Conservation (phyloP, 35 echinoderm and acorn worm genomes). For the Strongylocentrotus purpuratus region DNA sequence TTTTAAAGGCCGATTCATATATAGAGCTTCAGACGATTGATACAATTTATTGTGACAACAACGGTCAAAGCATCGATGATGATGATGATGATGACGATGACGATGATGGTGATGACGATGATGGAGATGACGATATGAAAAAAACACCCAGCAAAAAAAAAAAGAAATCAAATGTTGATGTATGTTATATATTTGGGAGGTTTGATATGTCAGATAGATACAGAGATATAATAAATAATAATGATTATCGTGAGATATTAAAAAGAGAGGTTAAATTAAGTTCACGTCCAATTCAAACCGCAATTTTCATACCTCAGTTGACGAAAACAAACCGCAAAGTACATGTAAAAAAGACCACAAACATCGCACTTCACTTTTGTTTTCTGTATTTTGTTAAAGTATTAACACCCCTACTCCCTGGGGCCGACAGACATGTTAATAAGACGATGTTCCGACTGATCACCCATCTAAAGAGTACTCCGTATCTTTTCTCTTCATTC, state of each 20-base stretch:
- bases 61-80: too few species aligned
- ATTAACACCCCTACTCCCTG: background rate
- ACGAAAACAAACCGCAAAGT: background rate
- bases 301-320: background rate
- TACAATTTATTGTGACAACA: too few species aligned
- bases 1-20: background rate
- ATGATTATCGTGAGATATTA: background rate
- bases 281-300: background rate
- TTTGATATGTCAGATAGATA: background rate
- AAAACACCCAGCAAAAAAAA: background rate
- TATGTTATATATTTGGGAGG: background rate
- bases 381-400: background rate
- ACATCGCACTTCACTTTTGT: background rate
- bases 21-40: too few species aligned
- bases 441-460: slow-evolving; percentile 2
- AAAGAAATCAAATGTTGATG: background rate
- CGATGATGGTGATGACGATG: too few species aligned
- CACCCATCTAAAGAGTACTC: background rate
- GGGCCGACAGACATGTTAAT: background rate
- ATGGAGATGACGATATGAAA: too few species aligned
- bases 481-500: background rate
- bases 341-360: background rate
- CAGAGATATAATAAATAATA: background rate
- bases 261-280: background rate
- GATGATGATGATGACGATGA: too few species aligned